Conservation (phyloP, 2,888 invertebrate genomes). For the Orchesellides sinensis region DNA sequence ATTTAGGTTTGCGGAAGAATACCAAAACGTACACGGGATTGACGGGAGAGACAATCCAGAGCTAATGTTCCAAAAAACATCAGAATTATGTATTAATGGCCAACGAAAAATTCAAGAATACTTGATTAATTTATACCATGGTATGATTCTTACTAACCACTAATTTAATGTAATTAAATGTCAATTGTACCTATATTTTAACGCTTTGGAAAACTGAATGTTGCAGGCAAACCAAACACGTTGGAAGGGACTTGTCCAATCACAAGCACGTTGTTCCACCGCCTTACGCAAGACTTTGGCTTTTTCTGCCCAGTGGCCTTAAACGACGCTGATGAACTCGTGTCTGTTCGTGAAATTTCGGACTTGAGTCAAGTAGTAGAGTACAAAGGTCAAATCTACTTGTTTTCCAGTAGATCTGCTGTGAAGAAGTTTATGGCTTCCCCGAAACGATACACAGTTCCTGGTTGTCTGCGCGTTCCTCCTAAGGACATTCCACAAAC, state of each 20-base stretch:
- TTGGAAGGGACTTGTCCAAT: conserved; percentile 65
- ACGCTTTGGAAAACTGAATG: background rate
- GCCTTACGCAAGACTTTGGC: conserved; percentile 57
- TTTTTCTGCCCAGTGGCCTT: conserved; percentile 68
- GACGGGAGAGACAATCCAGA: conserved; percentile 60
- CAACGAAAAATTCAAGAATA: conserved; percentile 53
- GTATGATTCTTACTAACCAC: background rate
- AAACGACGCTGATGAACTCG: conserved; percentile 65
- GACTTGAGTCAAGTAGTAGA: conserved; percentile 65
- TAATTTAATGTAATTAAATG: too few species aligned
- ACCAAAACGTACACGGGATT: conserved; percentile 57
- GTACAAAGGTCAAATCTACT: conserved; percentile 61
- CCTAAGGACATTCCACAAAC: conserved; percentile 58
- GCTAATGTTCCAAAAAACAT: conserved; percentile 48
- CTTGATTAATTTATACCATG: conserved; percentile 26
- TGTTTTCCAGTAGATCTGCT: conserved; percentile 48
- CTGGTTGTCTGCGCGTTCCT: conserved; percentile 44
- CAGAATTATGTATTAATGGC: conserved; percentile 21
- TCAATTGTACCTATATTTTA: background rate
- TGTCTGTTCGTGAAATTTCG: conserved; percentile 35
- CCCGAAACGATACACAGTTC: conserved; percentile 62
- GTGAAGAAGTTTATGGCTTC: conserved; percentile 60
- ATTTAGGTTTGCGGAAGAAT: conserved; percentile 47
- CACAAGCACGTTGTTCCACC: conserved; percentile 54
- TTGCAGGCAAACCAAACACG: conserved; percentile 43